phyloP scores from a whole-genome alignment of 2,797 vertebrate species.

The Anabacerthia variegaticeps region DNA sequence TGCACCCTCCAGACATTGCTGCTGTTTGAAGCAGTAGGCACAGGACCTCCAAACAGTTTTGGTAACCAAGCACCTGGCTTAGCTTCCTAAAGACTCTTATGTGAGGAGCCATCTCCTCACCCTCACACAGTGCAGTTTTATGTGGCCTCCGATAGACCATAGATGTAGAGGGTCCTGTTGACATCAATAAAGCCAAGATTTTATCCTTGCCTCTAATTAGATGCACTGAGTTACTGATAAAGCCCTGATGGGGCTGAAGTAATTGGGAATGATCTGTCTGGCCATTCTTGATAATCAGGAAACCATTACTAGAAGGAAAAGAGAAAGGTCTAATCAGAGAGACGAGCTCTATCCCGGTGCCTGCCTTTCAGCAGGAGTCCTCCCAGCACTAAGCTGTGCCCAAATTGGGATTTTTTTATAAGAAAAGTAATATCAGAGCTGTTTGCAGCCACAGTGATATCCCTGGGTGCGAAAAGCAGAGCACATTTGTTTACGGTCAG shows the following conservation, averaged over 20 bases:
- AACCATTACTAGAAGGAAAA: neutral
- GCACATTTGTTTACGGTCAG: neutral
- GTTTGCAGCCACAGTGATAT: neutral
- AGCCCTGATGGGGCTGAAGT: neutral
- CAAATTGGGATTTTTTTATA: neutral
- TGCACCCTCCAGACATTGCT: rapidly evolving
- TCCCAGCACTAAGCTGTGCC: neutral
- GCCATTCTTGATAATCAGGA: neutral
- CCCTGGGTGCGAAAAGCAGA: neutral
- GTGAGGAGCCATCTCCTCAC: neutral
- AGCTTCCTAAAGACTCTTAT: neutral
- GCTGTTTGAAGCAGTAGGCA: neutral
- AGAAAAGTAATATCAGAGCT: neutral
- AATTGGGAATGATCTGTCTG: neutral
- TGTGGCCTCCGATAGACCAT: rapidly evolving
- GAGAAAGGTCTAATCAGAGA: neutral
- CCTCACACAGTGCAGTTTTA: neutral
- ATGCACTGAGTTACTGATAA: neutral
- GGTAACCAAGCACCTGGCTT: neutral
- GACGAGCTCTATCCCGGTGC: neutral
- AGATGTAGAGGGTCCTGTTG: neutral
- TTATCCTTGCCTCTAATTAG: constrained; percentile 3
- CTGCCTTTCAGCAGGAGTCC: neutral
- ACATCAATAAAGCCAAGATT: neutral
- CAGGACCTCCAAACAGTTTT: neutral